Conservation (phyloP, 2,113 vertebrate species). For the Oceanites oceanicus region DNA sequence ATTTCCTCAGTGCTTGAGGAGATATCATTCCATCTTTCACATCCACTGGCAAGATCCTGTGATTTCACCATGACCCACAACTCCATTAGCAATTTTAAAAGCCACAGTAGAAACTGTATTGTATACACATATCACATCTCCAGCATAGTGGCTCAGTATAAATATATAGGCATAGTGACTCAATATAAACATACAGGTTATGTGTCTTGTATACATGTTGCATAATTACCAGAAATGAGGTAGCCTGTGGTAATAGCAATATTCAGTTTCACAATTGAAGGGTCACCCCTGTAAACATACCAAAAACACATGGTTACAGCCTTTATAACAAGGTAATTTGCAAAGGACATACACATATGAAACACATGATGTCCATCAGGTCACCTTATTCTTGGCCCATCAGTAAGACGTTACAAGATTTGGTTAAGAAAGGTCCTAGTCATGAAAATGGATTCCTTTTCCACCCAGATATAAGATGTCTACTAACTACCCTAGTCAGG, state of each 20-base stretch:
- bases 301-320: conserved; percentile 25
- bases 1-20: neutral
- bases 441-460: neutral
- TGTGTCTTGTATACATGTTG: neutral
- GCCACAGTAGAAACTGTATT: neutral
- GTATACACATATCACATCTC: neutral
- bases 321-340: neutral
- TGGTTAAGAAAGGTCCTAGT: neutral
- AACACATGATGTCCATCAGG: neutral
- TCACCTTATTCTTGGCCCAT: neutral
- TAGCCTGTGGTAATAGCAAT: conserved; percentile 95
- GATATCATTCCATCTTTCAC: neutral
- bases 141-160: neutral
- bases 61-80: conserved; percentile 5
- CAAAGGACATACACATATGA: neutral
- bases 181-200: neutral
- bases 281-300: conserved; percentile 86
- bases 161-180: neutral
- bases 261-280: conserved; percentile 88
- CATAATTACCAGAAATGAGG: conserved; percentile 95
- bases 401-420: neutral
- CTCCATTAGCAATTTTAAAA: neutral
- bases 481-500: neutral
- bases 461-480: neutral
- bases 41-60: neutral